Evolutionary conservation across 2,888 invertebrate genomes (phyloP).

Genomic region (Cylloceria caligata): DNA sequence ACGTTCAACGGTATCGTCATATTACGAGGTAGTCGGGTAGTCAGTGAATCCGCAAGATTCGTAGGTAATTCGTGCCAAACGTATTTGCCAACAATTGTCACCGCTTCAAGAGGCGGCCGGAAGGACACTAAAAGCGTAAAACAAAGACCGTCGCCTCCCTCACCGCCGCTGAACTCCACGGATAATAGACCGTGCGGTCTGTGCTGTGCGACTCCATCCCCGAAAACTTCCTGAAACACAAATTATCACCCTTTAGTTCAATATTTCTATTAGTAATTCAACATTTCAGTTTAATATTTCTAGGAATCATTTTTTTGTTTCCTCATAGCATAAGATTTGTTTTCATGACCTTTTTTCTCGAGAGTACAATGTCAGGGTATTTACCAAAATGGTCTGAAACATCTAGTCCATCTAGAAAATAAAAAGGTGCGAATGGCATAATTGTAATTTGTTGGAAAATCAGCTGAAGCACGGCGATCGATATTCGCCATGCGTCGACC

Average conservation of each 20-base stretch:
- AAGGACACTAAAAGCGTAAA: slow-evolving; percentile 93
- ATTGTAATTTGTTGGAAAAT: too few species aligned
- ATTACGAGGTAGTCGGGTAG: slow-evolving; percentile 90
- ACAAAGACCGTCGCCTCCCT: slow-evolving; percentile 91
- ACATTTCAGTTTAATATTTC: too few species aligned
- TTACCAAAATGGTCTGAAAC: too few species aligned
- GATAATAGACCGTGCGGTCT: slow-evolving; percentile 93
- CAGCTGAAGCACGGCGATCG: too few species aligned
- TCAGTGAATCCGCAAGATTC: slow-evolving; percentile 89
- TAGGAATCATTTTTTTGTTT: too few species aligned
- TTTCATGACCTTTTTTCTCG: too few species aligned
- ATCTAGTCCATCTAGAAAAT: too few species aligned
- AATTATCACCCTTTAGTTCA: background rate
- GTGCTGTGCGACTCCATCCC: slow-evolving; percentile 93
- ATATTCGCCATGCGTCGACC: too few species aligned
- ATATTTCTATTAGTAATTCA: too few species aligned
- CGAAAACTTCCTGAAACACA: slow-evolving; percentile 90
- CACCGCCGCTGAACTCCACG: slow-evolving; percentile 88
- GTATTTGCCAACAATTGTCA: slow-evolving; percentile 94
- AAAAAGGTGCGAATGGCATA: too few species aligned
- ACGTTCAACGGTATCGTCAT: slow-evolving; percentile 93
- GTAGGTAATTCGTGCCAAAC: slow-evolving; percentile 94
- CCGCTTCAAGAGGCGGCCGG: slow-evolving; percentile 93
- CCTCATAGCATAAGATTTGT: too few species aligned
- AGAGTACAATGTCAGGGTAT: too few species aligned